Evolutionary conservation across 2,113 vertebrate species (phyloP), one percentile per base, ranked within the genome.

Genomic region (Corythornis cristatus): DNA sequence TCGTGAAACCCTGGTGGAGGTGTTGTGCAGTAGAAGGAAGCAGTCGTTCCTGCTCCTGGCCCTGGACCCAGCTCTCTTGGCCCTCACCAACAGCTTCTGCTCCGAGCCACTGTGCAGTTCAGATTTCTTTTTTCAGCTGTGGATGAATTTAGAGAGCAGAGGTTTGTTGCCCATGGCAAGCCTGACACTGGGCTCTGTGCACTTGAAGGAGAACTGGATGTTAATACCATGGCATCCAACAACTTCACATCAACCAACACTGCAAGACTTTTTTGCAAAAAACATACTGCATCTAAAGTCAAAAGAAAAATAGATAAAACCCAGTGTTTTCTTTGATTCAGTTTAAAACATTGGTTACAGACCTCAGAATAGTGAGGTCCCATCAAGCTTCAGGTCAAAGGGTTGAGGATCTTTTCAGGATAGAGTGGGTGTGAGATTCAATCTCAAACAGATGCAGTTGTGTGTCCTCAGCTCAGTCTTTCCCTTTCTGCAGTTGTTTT

Each of bases 11-110:
- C 15, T 71, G 22, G 29, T 42, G 58, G n/a, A 61, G 15, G 8
- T 58, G 15, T 28, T 85, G 15, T 1, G 2, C 12, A 26, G 20
- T 12, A 62, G 78, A 82, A 83, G 3, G 12, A 42, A 61, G 11
- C 8, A 81, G 45, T 37, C 12, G 7, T n/a, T 71, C 13, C 15
- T 70, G 5, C 51, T 74, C 16, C 19, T 62, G 15, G 21, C 4
- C 21, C 14, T 0, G 1, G 26, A 46, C 14, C 22, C 6, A 20
- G 9, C 20, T 66, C 3, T 0, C 4, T 79, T 62, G 62, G 8
- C 28, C 23, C 9, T 60, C 33, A 42, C n/a, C 19, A 18, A 26
- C 13, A 62, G 7, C 5, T 8, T 86, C 51, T 50, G 11, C 25
- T 65, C 9, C 33, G 71, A 85, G 15, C 21, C 11, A 42, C 22